Evolutionary conservation across 2,797 vertebrate genomes (phyloP).

Genomic region (Syngnathus rostellatus): DNA sequence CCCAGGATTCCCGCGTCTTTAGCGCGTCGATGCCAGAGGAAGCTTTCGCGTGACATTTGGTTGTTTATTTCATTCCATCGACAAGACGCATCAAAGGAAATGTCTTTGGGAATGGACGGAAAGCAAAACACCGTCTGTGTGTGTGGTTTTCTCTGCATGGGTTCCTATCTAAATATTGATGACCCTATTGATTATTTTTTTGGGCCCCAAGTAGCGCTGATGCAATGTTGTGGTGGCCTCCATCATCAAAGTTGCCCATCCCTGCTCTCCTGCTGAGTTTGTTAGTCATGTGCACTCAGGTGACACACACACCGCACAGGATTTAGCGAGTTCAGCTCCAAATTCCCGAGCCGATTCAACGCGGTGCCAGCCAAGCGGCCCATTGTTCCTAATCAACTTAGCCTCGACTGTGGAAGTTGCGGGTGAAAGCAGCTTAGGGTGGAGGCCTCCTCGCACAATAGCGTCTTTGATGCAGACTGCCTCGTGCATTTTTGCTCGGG

Average conservation of each 20-base stretch:
- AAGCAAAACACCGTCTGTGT: not conserved
- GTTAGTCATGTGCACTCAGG: conserved; percentile 16
- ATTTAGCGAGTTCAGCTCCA: conserved; percentile 36
- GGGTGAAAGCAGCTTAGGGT: conserved; percentile 45
- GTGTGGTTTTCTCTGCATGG: not conserved
- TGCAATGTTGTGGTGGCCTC: too few relatives aligned
- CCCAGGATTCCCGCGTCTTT: conserved; percentile 6
- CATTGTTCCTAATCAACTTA: conserved; percentile 58
- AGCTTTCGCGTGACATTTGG: conserved; percentile 7
- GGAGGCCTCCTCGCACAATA: conserved; percentile 30
- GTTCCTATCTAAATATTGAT: too few relatives aligned
- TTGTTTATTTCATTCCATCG: not conserved
- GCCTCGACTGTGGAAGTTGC: conserved; percentile 29
- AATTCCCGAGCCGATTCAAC: conserved; percentile 45
- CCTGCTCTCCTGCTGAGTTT: conserved; percentile 6
- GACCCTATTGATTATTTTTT: too few relatives aligned
- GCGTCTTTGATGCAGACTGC: conserved; percentile 32
- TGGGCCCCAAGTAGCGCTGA: too few relatives aligned
- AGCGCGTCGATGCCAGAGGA: conserved; percentile 2
- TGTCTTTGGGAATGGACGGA: not conserved
- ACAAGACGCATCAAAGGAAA: not conserved
- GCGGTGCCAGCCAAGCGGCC: conserved; percentile 36
- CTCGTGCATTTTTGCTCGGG: conserved; percentile 4
- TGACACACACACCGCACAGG: conserved; percentile 36
- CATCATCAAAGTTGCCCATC: too few relatives aligned